phyloP scores from a whole-genome alignment of 1,140 invertebrate species.

The Fragariocoptes setiger region DNA sequence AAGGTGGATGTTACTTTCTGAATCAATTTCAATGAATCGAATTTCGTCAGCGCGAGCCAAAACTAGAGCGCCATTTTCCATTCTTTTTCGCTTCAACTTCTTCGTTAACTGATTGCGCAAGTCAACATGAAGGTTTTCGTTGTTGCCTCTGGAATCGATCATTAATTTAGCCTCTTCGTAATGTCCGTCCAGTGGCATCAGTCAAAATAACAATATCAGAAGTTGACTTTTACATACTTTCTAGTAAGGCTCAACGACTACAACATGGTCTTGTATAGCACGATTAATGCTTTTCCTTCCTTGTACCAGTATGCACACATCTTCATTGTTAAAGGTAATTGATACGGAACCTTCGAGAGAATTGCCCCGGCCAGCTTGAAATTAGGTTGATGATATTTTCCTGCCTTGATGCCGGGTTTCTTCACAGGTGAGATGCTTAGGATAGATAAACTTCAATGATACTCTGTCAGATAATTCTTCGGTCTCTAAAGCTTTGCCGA shows the following conservation, averaged over 20 bases:
- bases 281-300: constrained; percentile 58
- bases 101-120: constrained; percentile 61
- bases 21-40: constrained; percentile 52
- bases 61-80: constrained; percentile 62
- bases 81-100: constrained; percentile 45
- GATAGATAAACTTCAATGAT: constrained; percentile 26
- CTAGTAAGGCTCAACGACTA: constrained; percentile 56
- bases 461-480: too few species aligned
- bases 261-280: constrained; percentile 76
- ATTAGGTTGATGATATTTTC: constrained; percentile 47
- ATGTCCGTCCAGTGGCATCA: constrained; percentile 30
- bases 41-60: constrained; percentile 61
- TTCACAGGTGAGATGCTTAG: constrained; percentile 42
- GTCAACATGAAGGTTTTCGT: constrained; percentile 35
- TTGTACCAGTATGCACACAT: constrained; percentile 46
- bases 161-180: constrained; percentile 76
- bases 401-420: constrained; percentile 46
- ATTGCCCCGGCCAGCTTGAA: constrained; percentile 41
- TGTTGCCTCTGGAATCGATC: constrained; percentile 45
- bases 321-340: constrained; percentile 20
- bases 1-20: too few species aligned
- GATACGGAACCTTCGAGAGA: constrained; percentile 71
- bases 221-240: constrained; percentile 57
- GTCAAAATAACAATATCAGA: constrained; percentile 41
- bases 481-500: too few species aligned